A percentile compares a stretch with the other conserved stretches of the same genome.
These are phyloP conservation scores for Pemphredon lugubris DNA, from an alignment of 2,888 invertebrate genomes.

Conservation along the genomic window DNA sequence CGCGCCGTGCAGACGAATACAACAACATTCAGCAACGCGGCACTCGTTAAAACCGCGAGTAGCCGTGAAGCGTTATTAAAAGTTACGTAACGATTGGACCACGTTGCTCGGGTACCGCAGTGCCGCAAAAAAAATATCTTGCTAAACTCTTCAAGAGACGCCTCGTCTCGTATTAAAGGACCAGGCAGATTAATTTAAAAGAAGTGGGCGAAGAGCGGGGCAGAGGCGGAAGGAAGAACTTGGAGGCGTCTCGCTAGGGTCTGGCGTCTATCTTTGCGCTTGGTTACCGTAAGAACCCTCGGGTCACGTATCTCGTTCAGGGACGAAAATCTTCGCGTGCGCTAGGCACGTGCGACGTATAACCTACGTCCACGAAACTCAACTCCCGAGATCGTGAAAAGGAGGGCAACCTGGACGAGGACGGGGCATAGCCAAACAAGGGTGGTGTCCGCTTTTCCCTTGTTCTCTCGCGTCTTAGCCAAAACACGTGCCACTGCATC, in stretches of 20 bases:
- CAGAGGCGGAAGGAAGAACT: conserved; percentile 17
- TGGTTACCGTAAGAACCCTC: conserved; percentile 50
- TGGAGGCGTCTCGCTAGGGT: conserved; percentile 37
- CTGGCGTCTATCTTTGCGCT: conserved; percentile 44
- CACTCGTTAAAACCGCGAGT: conserved; percentile 6
- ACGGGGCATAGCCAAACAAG: conserved; percentile 20
- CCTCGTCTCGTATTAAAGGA: conserved; percentile 6
- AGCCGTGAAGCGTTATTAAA: neutral
- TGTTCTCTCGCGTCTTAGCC: neutral
- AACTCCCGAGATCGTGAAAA: conserved; percentile 14
- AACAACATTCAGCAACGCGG: neutral
- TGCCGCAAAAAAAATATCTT: no score
- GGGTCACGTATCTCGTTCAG: conserved; percentile 63
- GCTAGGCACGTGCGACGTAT: conserved; percentile 64
- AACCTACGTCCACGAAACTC: conserved; percentile 45
- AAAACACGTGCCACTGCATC: conserved; percentile 7
- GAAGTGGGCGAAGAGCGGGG: conserved; percentile 1
- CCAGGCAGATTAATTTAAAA: conserved; percentile 20
- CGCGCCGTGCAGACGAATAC: conserved; percentile 22
- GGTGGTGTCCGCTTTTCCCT: conserved; percentile 16
- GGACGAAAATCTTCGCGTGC: conserved; percentile 59
- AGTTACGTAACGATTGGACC: neutral
- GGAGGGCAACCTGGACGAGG: conserved; percentile 17
- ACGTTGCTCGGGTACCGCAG: no score
- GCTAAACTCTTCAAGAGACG: no score